Evolutionary conservation across 1,140 invertebrate genomes (phyloP), one percentile per base, ranked within the genome.

Genomic region (Adelges cooleyi): DNA sequence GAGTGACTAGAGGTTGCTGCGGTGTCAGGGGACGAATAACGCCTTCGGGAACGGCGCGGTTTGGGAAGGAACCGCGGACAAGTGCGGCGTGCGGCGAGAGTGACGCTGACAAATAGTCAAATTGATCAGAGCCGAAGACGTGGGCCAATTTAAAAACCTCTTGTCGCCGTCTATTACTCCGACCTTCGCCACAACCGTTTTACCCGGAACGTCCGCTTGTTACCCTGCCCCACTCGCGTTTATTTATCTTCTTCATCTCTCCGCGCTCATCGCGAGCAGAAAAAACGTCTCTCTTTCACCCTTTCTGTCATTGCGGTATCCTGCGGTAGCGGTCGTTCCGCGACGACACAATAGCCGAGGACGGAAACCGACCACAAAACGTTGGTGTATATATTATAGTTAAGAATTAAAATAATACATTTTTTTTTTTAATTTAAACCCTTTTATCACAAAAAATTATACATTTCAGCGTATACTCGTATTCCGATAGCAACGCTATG

Each of bases 71-170:
- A 33, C 11, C 5, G n/a, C n/a, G n/a, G n/a, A n/a, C n/a, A n/a
- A n/a, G n/a, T n/a, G n/a, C 15, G 27, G 51, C 17, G 17, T 4
- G 8, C 9, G 53, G 23, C n/a, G 56, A 62, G 18, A 22, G 25
- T 48, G 56, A 62, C 56, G 42, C 42, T 62, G 56, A 62, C 56
- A 62, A 62, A 62, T 62, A 62, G 56, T 62, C 42, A 46, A 48
- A 62, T 46, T 29, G 56, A 62, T 62, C 42, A 42, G 42, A 48
- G 3, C 27, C 29, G 51, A 29, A 29, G 38, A 59, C 40, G 36
- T 44, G 53, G 20, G 36, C 42, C 56, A 48, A 62, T 62, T 62
- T 62, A 33, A 29, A 29, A 62, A 29, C 56, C 56, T 46, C 42
- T 62, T 42, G 53, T 56, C 29, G 29, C 29, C 29, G 29, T 33